Conservation (phyloP, 1,140 invertebrate species). For the Euura lappo region DNA sequence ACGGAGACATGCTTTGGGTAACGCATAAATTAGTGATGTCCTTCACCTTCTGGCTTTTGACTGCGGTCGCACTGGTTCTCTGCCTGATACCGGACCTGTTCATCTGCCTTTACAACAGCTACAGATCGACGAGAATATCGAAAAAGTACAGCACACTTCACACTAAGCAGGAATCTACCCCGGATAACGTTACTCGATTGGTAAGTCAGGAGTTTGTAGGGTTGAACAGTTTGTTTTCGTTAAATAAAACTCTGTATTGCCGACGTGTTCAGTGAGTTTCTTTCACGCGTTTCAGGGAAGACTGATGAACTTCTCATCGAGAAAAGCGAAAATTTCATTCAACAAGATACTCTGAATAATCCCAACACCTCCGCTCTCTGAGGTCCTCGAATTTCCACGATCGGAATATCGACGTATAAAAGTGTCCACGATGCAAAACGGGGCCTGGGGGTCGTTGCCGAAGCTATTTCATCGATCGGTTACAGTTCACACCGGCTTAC, state of each 20-base stretch:
- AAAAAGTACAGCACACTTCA: slow-evolving; percentile 14
- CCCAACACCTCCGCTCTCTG: too few relatives aligned
- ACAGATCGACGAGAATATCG: slow-evolving; percentile 31
- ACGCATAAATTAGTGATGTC: slow-evolving; percentile 66
- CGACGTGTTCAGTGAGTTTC: background rate
- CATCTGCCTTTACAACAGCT: slow-evolving; percentile 40
- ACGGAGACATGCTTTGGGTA: slow-evolving; percentile 68
- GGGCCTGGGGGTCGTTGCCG: too few relatives aligned
- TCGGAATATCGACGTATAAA: too few relatives aligned
- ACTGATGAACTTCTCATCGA: background rate
- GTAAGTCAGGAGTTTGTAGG: background rate
- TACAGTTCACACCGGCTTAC: too few relatives aligned
- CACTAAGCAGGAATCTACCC: background rate
- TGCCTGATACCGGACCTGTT: slow-evolving; percentile 68
- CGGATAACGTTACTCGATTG: background rate
- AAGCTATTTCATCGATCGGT: too few relatives aligned
- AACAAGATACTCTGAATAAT: background rate
- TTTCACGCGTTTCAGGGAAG: background rate
- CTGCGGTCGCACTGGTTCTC: slow-evolving; percentile 61
- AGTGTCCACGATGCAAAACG: too few relatives aligned
- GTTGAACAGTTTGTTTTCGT: background rate
- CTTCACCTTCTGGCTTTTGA: slow-evolving; percentile 67
- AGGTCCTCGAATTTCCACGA: too few relatives aligned
- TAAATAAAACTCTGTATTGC: too few relatives aligned
- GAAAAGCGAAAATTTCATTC: background rate